Evolutionary conservation across 2,797 vertebrate species (phyloP).

Genomic region (Neoniphon sammara): DNA sequence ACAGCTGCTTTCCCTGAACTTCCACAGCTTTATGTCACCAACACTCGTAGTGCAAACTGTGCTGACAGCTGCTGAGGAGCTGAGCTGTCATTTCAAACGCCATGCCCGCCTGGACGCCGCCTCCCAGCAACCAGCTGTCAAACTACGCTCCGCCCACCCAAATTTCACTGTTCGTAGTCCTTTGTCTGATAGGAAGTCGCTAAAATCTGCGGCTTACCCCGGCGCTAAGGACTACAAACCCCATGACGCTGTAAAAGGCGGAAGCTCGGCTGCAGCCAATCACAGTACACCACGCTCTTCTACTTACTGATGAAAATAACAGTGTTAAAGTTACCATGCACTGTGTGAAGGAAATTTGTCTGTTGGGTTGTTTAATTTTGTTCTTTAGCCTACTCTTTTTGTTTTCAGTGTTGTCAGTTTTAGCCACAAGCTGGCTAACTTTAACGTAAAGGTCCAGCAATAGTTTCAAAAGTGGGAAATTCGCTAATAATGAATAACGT

Average conservation of each 20-base stretch:
- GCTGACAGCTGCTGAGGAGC: constrained; percentile 25
- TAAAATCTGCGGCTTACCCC: accelerated
- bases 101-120: constrained; percentile 40
- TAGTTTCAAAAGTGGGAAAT: no score
- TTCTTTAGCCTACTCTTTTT: no score
- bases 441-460: no score
- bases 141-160: constrained; percentile 28
- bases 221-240: constrained; percentile 68
- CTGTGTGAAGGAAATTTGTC: background rate
- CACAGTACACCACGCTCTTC: constrained; percentile 76
- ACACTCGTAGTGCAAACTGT: constrained; percentile 19
- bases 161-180: constrained; percentile 68
- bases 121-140: constrained; percentile 60
- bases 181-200: accelerated
- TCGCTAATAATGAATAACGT: no score
- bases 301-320: constrained; percentile 17
- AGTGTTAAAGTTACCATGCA: background rate
- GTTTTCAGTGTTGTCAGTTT: no score
- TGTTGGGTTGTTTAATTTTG: no score
- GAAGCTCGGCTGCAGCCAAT: constrained; percentile 70
- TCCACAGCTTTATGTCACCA: background rate
- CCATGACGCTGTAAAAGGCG: background rate
- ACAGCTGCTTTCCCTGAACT: background rate
- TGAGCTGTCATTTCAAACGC: constrained; percentile 54
- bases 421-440: no score